Evolutionary conservation across 2,888 invertebrate species (phyloP), one percentile per base, ranked within the genome.

Genomic region (Calephelis perditalis): DNA sequence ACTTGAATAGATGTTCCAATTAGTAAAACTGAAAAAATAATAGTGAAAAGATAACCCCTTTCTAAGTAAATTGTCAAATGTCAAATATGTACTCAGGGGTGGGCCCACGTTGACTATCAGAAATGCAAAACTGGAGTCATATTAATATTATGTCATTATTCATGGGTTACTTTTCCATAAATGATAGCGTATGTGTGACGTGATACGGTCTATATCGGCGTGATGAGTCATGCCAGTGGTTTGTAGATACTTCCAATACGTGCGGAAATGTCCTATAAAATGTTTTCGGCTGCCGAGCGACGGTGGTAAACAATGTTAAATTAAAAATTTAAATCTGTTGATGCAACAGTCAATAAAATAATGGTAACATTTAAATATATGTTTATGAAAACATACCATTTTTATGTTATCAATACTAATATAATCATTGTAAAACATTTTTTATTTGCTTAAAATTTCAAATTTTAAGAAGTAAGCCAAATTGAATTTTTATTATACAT

Each of bases 21-120:
- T 3, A n/a, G 7, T 10, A 7, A 54, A 35, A 7, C 35, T 5
- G 3, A 54, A 36, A 54, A 59, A 35, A 26, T 61, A n/a, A 56
- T 35, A 11, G 55, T 54, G 40, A 52, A 72, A 67, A 68, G 74
- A 79, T 88, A 88, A 89, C 86, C 88, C 87, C 80, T 73, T 78
- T 80, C 75, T 73, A 72, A 78, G 75, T 72, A 77, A 76, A 77
- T 81, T 89, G 84, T 79, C 86, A 88, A 88, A 82, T 89, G 90
- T 85, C 86, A 88, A 79, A 83, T 80, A 77, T 75, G 71, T 75
- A 63, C 67, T 64, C 60, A 68, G 74, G 87, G 90, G 86, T 86
- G 88, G 88, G 85, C 91, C 89, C 89, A 90, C 88, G 90, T 90
- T 87, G 87, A 71, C 78, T 75, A 72, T 76, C 71, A 75, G 74